Evolutionary conservation across 1,140 invertebrate species (phyloP), one percentile per base, ranked within the genome.

Genomic region (Schlechtendalia chinensis): DNA sequence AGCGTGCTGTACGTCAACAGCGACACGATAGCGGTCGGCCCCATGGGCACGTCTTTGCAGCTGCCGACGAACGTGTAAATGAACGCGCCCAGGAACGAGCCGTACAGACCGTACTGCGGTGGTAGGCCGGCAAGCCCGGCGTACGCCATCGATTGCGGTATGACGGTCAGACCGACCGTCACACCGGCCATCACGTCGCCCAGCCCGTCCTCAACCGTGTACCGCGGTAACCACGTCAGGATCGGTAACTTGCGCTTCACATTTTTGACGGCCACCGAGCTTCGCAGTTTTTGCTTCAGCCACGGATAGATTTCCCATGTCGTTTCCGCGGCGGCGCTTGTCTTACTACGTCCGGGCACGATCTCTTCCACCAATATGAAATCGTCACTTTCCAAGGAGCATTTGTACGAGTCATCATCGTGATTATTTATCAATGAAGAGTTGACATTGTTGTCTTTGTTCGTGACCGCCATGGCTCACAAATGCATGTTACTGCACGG

Each of bases 41-140:
- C 94, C 83, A 95, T 89, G 3, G 95, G 95, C 56, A 97, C 91
- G 84, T 96, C 94, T 84, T 94, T 94, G 83, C 94, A 95, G 47
- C 93, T 95, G 58, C 96, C 96, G 82, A 98, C 88, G 61, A 97
- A 87, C 82, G 94, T 93, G 87, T 98, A 98, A 59, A 97, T 89
- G 85, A 97, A 94, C 85, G 92, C 92, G 47, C 95, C 95, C 83
- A 97, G 86, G 86, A 97, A 97, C 0, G 95, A 94, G 24, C 93
- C 92, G 85, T 97, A 98, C 1, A 98, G 87, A 65, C 96, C 96
- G 86, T 94, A 92, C 90, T 90, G 87, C 24, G 87, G 84, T 82
- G 83, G 85, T 56, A 90, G 84, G 24, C 92, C 91, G 32, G 94
- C 94, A 5, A 96, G 89, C 5, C 89, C 87, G 12, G 93, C 93